A percentile compares a stretch with the other conserved stretches of the same genome.
Evolutionary conservation across 2,113 vertebrate species (phyloP).

Genomic region (Hippoglossus stenolepis): DNA sequence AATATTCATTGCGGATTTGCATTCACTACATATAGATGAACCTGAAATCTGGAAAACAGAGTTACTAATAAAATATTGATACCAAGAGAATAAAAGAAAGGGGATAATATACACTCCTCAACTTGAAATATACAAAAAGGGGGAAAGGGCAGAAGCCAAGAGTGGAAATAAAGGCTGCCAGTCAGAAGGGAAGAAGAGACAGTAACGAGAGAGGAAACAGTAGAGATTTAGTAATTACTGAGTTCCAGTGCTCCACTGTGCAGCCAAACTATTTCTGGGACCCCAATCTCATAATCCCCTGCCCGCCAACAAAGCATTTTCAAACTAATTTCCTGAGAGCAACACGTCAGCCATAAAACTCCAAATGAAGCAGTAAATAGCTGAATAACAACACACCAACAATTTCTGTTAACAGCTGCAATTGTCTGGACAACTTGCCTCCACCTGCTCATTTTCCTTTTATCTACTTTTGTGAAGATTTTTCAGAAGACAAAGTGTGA

Average conservation of each 20-base stretch:
- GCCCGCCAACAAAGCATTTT: conserved; percentile 69
- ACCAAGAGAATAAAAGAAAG: no score
- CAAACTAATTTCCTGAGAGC: conserved; percentile 70
- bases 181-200: conserved; percentile 9
- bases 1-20: no score
- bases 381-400: conserved; percentile 54
- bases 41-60: no score
- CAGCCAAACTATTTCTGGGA: conserved; percentile 65
- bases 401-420: conserved; percentile 37
- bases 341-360: conserved; percentile 57
- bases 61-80: no score
- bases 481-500: no score
- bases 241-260: conserved; percentile 46
- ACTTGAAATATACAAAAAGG: no score
- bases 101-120: no score
- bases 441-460: neutral
- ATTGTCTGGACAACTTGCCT: conserved; percentile 44
- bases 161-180: neutral
- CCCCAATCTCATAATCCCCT: conserved; percentile 69
- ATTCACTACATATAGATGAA: no score
- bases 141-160: no score
- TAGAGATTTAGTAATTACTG: conserved; percentile 56
- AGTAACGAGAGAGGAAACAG: conserved; percentile 25
- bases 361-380: conserved; percentile 71
- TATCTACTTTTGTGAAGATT: neutral